Percentiles rank a stretch among this genome's conserved stretches.
Evolutionary conservation across 2,888 invertebrate genomes (phyloP).

Genomic region (Masnerella sp.): DNA sequence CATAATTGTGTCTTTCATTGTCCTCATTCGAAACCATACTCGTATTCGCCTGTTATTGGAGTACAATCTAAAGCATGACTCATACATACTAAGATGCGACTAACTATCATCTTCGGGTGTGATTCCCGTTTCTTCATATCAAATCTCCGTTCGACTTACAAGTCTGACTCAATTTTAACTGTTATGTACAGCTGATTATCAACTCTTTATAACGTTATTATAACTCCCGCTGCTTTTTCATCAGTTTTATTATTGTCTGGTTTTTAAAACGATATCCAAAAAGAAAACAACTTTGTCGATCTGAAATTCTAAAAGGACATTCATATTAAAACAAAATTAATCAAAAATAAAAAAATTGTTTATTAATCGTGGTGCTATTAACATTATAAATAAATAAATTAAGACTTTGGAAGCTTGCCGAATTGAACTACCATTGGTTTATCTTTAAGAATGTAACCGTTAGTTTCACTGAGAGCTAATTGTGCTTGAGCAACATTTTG

Average conservation of each 20-base stretch:
- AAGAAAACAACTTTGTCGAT: too few species aligned
- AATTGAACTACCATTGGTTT: slow-evolving; percentile 95
- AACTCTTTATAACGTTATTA: slow-evolving; percentile 19
- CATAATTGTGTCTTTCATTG: slow-evolving; percentile 23
- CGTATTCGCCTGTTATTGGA: slow-evolving; percentile 21
- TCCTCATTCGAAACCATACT: slow-evolving; percentile 14
- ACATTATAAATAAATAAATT: too few species aligned
- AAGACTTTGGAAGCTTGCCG: slow-evolving; percentile 79
- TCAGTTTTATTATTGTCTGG: neutral
- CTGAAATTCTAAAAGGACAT: too few species aligned
- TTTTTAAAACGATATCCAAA: too few species aligned
- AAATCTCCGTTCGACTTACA: slow-evolving; percentile 25
- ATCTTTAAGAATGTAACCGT: slow-evolving; percentile 90
- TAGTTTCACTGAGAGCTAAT: slow-evolving; percentile 88
- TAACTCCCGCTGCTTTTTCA: slow-evolving; percentile 11
- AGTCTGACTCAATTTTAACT: slow-evolving; percentile 48
- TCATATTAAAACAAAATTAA: too few species aligned
- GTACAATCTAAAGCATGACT: slow-evolving; percentile 19
- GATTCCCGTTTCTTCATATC: slow-evolving; percentile 48
- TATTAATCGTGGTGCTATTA: too few species aligned
- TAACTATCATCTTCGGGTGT: slow-evolving; percentile 26
- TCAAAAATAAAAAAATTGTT: too few species aligned
- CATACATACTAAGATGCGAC: slow-evolving; percentile 39
- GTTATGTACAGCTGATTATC: slow-evolving; percentile 39
- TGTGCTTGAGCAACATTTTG: slow-evolving; percentile 85